A percentile compares a stretch with the other conserved stretches of the same genome.
phyloP scores from a whole-genome alignment of 23 tunicate genomes.

The Ascidia mentula region DNA sequence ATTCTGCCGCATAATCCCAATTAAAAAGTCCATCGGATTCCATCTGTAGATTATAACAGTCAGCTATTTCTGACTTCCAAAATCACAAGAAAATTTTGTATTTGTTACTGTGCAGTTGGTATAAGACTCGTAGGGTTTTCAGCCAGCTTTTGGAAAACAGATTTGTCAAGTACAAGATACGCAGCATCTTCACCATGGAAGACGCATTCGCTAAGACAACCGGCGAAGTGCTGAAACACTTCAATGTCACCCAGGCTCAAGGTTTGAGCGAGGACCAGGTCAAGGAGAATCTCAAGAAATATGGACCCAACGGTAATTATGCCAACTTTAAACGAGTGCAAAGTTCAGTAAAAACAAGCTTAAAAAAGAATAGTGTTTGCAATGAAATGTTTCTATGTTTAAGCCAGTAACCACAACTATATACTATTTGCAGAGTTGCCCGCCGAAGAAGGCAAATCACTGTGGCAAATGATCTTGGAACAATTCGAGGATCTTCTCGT shows the following conservation, averaged over 20 bases:
- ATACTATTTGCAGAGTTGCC: conserved; percentile 20
- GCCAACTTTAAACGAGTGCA: background rate
- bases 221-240: conserved; percentile 74
- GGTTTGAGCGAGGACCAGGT: conserved; percentile 72
- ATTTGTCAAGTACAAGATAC: background rate
- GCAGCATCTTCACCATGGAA: conserved; percentile 54
- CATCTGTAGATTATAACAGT: background rate
- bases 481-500: conserved; percentile 98
- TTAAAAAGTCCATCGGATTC: background rate
- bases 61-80: too few species aligned
- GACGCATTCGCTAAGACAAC: conserved; percentile 81
- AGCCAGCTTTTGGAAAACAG: background rate
- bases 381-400: too few species aligned
- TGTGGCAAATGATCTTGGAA: conserved; percentile 81
- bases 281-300: conserved; percentile 59
- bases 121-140: background rate
- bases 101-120: background rate
- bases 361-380: too few species aligned
- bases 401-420: too few species aligned
- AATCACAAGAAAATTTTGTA: too few species aligned
- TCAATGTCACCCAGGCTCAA: conserved; percentile 53
- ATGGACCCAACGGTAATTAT: conserved; percentile 84
- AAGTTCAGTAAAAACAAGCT: background rate
- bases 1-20: too few species aligned
- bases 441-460: conserved; percentile 39